phyloP scores from a whole-genome alignment of 37 sponge, comb jelly and placozoan species.

The Halichondria panicea region DNA sequence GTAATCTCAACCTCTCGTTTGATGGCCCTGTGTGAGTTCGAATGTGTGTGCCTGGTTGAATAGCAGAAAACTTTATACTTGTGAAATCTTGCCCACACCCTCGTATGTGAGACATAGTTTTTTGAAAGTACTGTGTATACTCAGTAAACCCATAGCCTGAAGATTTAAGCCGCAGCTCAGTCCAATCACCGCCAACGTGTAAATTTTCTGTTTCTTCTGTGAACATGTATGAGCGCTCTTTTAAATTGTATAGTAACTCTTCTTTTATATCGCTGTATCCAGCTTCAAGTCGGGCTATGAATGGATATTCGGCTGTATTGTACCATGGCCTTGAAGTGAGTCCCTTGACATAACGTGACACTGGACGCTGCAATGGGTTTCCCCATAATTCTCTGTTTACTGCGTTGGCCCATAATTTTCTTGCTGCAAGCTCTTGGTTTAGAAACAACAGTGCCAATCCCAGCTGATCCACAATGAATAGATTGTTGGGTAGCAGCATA shows the following conservation, averaged over 20 bases:
- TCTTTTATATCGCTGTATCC: constrained; percentile 60
- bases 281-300: constrained; percentile 71
- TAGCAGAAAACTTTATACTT: constrained; percentile 89
- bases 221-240: constrained; percentile 57
- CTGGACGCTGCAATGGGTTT: constrained; percentile 85
- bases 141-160: constrained; percentile 79
- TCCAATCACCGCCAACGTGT: constrained; percentile 90
- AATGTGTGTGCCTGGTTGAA: constrained; percentile 87
- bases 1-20: constrained; percentile 85
- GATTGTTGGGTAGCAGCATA: constrained; percentile 81
- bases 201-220: constrained; percentile 87
- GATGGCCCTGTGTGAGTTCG: constrained; percentile 90
- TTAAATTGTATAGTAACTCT: constrained; percentile 59
- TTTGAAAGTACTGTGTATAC: constrained; percentile 59
- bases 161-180: constrained; percentile 80
- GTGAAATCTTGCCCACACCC: constrained; percentile 72
- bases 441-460: constrained; percentile 71
- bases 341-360: constrained; percentile 77
- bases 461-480: constrained; percentile 87
- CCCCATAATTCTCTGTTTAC: constrained; percentile 85
- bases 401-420: constrained; percentile 76
- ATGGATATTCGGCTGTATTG: constrained; percentile 67
- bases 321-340: constrained; percentile 87
- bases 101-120: constrained; percentile 60
- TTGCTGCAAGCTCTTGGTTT: constrained; percentile 40